Percentiles rank a stretch among this genome's conserved stretches.
Evolutionary conservation across 2,797 vertebrate genomes (phyloP).

Genomic region (Rhynchotus rufescens): DNA sequence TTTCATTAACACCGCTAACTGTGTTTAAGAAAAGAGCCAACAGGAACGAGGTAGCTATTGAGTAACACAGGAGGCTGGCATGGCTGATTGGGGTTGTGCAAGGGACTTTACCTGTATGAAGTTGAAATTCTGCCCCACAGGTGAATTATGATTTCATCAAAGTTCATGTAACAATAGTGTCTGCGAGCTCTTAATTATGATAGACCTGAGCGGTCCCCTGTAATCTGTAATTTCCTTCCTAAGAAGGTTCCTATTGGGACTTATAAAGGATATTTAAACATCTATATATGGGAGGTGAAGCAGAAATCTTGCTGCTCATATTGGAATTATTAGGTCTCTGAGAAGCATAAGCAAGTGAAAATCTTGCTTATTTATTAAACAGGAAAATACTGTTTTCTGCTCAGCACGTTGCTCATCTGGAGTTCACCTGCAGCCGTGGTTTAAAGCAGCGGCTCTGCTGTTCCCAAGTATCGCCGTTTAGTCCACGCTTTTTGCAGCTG

Average conservation of each 20-base stretch:
- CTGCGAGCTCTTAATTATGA: fast-evolving
- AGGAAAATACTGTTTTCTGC: neutral
- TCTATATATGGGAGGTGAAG: neutral
- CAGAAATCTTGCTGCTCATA: neutral
- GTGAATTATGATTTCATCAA: neutral
- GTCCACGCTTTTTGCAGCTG: neutral
- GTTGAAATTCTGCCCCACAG: neutral
- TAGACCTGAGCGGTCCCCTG: neutral
- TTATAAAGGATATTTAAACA: neutral
- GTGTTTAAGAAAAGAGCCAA: too few relatives aligned
- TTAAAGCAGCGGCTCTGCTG: neutral
- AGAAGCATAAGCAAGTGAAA: neutral
- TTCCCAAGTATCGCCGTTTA: neutral
- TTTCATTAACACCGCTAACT: neutral
- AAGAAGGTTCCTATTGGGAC: neutral
- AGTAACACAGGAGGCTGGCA: neutral
- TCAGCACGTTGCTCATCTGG: neutral
- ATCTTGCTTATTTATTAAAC: neutral
- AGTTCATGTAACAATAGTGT: fast-evolving
- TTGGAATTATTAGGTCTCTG: neutral
- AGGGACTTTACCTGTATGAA: neutral
- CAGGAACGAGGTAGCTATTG: neutral
- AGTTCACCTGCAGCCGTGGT: neutral
- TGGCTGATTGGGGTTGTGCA: fast-evolving
- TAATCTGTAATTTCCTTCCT: neutral